Evolutionary conservation across 1,140 invertebrate genomes (phyloP), one percentile per base, ranked within the genome.

Genomic region (Epicauta chinensis): DNA sequence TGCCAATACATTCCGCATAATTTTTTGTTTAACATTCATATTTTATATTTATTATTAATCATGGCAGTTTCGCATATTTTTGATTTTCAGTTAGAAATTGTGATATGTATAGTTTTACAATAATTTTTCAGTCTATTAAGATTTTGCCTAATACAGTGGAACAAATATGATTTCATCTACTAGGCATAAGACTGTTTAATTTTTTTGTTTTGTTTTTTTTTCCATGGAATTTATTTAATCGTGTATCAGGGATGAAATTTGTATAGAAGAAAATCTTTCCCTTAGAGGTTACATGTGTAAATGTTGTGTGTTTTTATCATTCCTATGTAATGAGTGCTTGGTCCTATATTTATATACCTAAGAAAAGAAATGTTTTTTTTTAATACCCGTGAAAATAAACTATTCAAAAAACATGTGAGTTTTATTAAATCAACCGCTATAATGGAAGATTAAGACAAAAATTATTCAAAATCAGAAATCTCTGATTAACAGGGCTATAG

Each of bases 261-360:
- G 45, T 47, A 38, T 12, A 10, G 14, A 37, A 15, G 14, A 5
- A 13, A 12, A 16, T 11, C 30, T 47, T 37, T 47, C 38, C 38
- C 45, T 34, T 47, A 47, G 45, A n/a, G 16, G 16, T 47, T 47
- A 37, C 35, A 47, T 47, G 45, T 47, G 34, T 47, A 47, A 47
- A 37, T 47, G 45, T 47, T 47, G 45, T 47, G 45, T 47, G 45
- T 47, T 47, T 47, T 47, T 47, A 47, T 32, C 45, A 47, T 47
- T 47, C 45, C 45, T 47, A 47, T 46, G 34, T 47, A 45, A 45
- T 45, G 45, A 47, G 45, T 47, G 45, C 45, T 47, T 47, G 45
- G 45, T 47, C 16, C 34, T 47, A 47, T 47, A 47, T 47, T 47
- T 47, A 47, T 47, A 47, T 47, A 47, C 14, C n/a, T 34, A 47